Evolutionary conservation across 1,140 invertebrate genomes (phyloP).

Genomic region (Choristoneura fumiferana): DNA sequence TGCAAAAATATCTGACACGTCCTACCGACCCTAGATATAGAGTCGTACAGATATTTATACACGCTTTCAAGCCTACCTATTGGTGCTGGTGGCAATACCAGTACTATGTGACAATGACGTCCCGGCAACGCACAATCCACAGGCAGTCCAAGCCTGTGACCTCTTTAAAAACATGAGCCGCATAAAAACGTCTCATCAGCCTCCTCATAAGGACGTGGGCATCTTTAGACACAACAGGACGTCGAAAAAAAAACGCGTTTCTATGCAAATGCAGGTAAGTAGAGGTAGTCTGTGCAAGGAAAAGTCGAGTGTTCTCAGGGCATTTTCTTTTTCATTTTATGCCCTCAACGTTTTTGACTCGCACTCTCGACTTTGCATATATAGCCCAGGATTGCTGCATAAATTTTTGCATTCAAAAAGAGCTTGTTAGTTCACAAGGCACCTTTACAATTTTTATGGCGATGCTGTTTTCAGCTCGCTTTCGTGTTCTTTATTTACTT

Average conservation of each 20-base stretch:
- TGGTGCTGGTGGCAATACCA: too few relatives aligned
- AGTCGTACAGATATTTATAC: too few relatives aligned
- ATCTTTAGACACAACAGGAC: slow-evolving; percentile 26
- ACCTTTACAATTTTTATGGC: neutral
- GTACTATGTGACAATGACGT: too few relatives aligned
- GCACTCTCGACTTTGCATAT: slow-evolving; percentile 29
- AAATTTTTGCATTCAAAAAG: slow-evolving; percentile 21
- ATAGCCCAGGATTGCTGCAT: slow-evolving; percentile 33
- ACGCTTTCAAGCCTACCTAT: too few relatives aligned
- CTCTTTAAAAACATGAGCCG: slow-evolving; percentile 16
- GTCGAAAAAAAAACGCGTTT: slow-evolving; percentile 33
- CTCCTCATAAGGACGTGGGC: slow-evolving; percentile 16
- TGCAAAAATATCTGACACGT: too few relatives aligned
- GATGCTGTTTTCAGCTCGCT: neutral
- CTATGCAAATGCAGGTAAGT: slow-evolving; percentile 39
- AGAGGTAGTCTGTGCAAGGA: slow-evolving; percentile 32
- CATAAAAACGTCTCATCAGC: slow-evolving; percentile 2
- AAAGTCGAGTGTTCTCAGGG: slow-evolving; percentile 33
- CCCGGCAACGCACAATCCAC: neutral
- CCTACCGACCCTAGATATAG: too few relatives aligned
- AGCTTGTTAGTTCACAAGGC: slow-evolving; percentile 14
- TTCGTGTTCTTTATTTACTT: neutral
- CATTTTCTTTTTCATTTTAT: slow-evolving; percentile 40
- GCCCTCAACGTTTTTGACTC: slow-evolving; percentile 41
- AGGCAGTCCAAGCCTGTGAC: neutral